phyloP scores from a whole-genome alignment of 2,113 vertebrate species.

The Grallaria varia region DNA sequence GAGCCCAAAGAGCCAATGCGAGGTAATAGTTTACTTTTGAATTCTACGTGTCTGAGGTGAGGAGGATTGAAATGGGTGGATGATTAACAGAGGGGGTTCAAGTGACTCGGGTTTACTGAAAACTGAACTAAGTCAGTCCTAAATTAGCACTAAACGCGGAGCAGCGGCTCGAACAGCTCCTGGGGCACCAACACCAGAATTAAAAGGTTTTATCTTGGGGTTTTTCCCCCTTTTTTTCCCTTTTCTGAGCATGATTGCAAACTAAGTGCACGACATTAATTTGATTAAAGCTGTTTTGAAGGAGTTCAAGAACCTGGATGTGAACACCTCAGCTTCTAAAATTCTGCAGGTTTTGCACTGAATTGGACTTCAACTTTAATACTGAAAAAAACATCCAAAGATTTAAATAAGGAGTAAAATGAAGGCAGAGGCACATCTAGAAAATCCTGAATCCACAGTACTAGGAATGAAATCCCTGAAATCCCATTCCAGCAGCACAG shows the following conservation, averaged over 20 bases:
- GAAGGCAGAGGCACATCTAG: neutral
- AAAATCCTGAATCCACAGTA: neutral
- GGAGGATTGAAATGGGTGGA: neutral
- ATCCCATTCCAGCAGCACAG: neutral
- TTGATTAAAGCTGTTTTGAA: neutral
- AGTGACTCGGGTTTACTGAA: neutral
- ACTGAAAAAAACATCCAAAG: neutral
- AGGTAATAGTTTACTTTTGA: conserved; percentile 29
- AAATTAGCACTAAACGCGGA: neutral
- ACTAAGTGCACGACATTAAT: neutral
- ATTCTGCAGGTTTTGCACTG: neutral
- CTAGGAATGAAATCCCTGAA: neutral
- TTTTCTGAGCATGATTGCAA: neutral
- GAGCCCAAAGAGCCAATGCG: neutral
- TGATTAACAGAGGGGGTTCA: neutral
- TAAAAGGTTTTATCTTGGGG: neutral
- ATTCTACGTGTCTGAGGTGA: neutral
- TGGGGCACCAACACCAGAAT: neutral
- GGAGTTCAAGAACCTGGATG: neutral
- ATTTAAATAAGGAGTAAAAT: neutral
- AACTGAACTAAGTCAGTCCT: neutral
- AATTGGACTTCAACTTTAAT: neutral
- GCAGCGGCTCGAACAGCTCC: neutral
- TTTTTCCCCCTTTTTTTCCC: too few relatives aligned
- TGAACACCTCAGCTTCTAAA: neutral